Base-by-base conservation (phyloP, 1,140 invertebrate species). In the Pseudomyrmex concolor region DNA sequence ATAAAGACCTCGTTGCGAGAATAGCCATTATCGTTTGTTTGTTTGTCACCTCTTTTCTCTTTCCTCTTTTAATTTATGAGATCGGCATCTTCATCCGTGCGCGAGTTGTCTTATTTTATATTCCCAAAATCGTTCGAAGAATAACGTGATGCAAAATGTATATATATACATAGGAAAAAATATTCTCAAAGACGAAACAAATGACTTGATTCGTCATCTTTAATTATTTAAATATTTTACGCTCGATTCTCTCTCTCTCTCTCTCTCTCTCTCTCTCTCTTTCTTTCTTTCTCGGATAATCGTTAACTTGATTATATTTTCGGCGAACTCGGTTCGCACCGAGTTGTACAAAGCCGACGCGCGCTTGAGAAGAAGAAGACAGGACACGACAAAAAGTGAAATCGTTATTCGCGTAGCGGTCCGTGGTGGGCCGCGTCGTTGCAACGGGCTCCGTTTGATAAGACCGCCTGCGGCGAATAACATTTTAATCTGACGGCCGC, bases 1-100 rank as follows among this genome's bases (percentile, higher is more conserved):
- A 89, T 90, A 92, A 92, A 92, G 91, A 91, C 84, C 45, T 64
- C 72, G 86, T 89, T 86, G 86, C 83, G 85, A 83, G 85, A 89
- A 89, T 90, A 88, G 85, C 2, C 64, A 74, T 85, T 70, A 51
- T 73, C 15, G 34, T 64, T 89, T 73, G 77, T 7, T 34, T 7
- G 5, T 34, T 34, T 34, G 34, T 34, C 5, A 34, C 5, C 34
- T 34, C 34, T 34, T 34, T 25, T 3, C 25, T 25, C 25, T 0
- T 25, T 25, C 25, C 1, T 2, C 34, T 7, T 34, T 3, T 0
- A 19, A 86, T 86, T 85, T 88, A 87, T 83, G 76, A 85, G 60
- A 62, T 70, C 51, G 48, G 19, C 50, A 51, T 73, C 59, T 15
- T 45, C 19, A 12, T 5, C n/a, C n/a, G n/a, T n/a, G n/a, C n/a